phyloP scores from a whole-genome alignment of 1,140 invertebrate species.

The Gryllus bimaculatus region DNA sequence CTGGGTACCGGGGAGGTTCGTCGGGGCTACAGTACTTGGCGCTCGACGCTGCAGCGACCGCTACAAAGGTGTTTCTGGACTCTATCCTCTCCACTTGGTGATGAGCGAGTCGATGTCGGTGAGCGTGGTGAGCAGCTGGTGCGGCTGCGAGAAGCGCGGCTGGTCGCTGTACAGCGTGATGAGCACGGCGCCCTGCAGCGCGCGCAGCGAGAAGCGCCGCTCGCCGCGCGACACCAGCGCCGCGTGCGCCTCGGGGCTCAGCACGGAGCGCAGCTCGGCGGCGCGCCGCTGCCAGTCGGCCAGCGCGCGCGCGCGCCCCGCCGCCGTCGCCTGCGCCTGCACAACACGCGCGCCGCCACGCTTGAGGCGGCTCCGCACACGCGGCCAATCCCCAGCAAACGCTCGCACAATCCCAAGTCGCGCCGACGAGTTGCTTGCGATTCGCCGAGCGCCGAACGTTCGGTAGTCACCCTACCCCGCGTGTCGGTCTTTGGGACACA shows the following conservation, averaged over 20 bases:
- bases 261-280: conserved; percentile 82
- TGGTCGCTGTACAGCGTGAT: conserved; percentile 95
- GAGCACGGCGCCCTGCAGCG: conserved; percentile 92
- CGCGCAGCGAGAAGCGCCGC: conserved; percentile 78
- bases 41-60: too few species aligned
- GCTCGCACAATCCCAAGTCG: too few species aligned
- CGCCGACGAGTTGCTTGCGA: too few species aligned
- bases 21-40: too few species aligned
- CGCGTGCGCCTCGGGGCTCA: conserved; percentile 72
- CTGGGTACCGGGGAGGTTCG: too few species aligned
- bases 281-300: conserved; percentile 65
- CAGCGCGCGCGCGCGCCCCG: conserved; percentile 46
- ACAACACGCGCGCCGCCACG: too few species aligned
- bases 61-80: too few species aligned
- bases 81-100: conserved; percentile 99
- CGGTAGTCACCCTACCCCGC: too few species aligned
- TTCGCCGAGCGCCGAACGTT: too few species aligned
- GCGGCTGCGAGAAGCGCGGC: conserved; percentile 91
- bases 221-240: conserved; percentile 74
- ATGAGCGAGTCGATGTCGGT: conserved; percentile 98
- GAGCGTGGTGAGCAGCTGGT: conserved; percentile 83
- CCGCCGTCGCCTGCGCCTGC: conserved; percentile 49
- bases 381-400: too few species aligned
- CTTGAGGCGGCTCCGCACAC: too few species aligned
- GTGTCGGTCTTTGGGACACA: too few species aligned